Conservation (phyloP, 2,888 invertebrate genomes). For the Chalcosyrphus nemorum region DNA sequence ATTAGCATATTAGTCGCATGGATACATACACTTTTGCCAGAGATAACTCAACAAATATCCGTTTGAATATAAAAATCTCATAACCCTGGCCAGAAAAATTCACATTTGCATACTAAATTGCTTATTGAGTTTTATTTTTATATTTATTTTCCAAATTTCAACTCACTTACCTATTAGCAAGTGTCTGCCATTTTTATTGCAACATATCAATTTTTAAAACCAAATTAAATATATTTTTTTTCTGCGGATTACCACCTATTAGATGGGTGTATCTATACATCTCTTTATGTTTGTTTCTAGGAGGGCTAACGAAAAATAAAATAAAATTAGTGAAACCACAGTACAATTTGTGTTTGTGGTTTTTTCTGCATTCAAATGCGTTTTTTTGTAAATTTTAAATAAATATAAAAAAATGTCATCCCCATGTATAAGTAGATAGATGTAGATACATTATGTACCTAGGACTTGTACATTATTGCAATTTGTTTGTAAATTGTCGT, state of each 20-base stretch:
- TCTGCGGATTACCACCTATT: constrained; percentile 69
- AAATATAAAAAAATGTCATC: constrained; percentile 29
- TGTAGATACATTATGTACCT: background rate
- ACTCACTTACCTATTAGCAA: constrained; percentile 66
- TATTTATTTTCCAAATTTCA: constrained; percentile 40
- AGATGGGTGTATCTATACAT: constrained; percentile 13
- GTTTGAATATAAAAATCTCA: background rate
- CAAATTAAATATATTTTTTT: constrained; percentile 40
- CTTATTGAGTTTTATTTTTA: background rate
- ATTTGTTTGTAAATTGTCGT: constrained; percentile 77
- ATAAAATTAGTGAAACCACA: constrained; percentile 46
- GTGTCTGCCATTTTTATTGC: constrained; percentile 67
- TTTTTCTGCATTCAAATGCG: constrained; percentile 56
- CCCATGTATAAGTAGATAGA: background rate
- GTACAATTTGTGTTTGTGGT: constrained; percentile 69
- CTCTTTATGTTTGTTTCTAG: background rate
- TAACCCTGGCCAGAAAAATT: background rate
- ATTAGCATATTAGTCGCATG: constrained; percentile 23
- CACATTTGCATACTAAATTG: constrained; percentile 47
- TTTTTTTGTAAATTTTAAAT: constrained; percentile 21
- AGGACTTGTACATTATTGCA: constrained; percentile 45
- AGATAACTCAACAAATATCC: constrained; percentile 8
- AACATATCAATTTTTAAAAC: constrained; percentile 70
- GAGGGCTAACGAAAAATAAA: constrained; percentile 20
- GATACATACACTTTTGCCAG: background rate